These are phyloP conservation scores for Agapornis canus DNA, from an alignment of 2,797 vertebrate species.

Conservation along the genomic window DNA sequence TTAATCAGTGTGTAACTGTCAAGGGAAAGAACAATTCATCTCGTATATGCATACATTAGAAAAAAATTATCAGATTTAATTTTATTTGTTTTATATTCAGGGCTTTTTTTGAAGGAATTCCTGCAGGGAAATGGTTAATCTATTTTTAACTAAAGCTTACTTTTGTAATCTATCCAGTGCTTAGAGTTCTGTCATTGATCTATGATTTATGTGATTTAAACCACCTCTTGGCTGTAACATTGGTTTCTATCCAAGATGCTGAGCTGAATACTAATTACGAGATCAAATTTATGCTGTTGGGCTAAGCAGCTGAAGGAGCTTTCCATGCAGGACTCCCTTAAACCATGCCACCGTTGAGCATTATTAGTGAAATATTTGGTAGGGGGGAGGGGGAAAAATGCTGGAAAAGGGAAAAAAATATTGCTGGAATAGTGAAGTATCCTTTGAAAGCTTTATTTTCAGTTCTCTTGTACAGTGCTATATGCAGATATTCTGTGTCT, in stretches of 20 bases:
- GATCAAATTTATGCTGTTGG: slow-evolving; percentile 91
- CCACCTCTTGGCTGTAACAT: slow-evolving; percentile 93
- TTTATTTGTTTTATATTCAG: slow-evolving; percentile 74
- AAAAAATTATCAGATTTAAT: slow-evolving; percentile 67
- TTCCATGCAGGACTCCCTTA: slow-evolving; percentile 72
- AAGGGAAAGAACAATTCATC: slow-evolving; percentile 65
- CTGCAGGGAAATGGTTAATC: slow-evolving; percentile 87
- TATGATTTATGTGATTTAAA: slow-evolving; percentile 98
- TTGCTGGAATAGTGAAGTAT: neutral
- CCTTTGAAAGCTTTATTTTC: slow-evolving; percentile 49
- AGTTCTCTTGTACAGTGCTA: slow-evolving; percentile 12
- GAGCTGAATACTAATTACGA: slow-evolving; percentile 96
- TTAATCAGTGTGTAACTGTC: slow-evolving; percentile 59
- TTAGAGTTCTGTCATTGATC: slow-evolving; percentile 90
- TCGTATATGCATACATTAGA: slow-evolving; percentile 57
- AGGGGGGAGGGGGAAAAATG: neutral
- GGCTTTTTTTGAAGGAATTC: slow-evolving; percentile 65
- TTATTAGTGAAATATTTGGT: slow-evolving; percentile 35
- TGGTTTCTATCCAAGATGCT: slow-evolving; percentile 91
- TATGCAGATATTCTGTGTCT: neutral
- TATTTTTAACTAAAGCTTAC: slow-evolving; percentile 95
- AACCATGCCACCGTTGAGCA: slow-evolving; percentile 52
- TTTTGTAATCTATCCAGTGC: slow-evolving; percentile 91
- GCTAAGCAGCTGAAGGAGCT: slow-evolving; percentile 78
- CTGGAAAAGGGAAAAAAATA: slow-evolving; percentile 8